Base-by-base conservation (phyloP, 2,888 invertebrate species). In the Cephalotes varians region DNA sequence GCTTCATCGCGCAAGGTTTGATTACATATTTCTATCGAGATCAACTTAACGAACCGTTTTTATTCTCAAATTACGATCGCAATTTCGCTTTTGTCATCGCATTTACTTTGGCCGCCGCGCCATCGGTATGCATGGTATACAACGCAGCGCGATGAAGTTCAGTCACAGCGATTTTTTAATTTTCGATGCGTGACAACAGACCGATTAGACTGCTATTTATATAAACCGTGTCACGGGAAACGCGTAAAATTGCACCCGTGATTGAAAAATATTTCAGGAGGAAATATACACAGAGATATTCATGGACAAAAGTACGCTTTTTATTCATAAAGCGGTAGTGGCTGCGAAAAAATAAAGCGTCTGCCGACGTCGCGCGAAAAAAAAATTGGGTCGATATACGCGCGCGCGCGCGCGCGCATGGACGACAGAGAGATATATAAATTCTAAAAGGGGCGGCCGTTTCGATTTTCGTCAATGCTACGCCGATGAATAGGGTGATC, bases 401-500 rank as follows among this genome's bases (percentile, higher is more conserved):
- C 60, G 44, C 31, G 37, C 34, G 15, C 73, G 15, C 18, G 44
- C 34, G 15, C 73, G 15, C 18, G 44, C 34, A 47, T 49, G 21
- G 12, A 34, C n/a, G 21, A 47, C 31, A 28, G 51, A n/a, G n/a
- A 69, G 74, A 76, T 67, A 69, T 54, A 84, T 77, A 85, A 85
- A 82, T 82, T 82, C 62, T 69, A 64, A 64, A 85, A 85, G 71
- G 62, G 77, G 60, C 82, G 73, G 37, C 71, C 60, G 60, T 83
- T 81, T 49, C 67, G 81, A 83, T 83, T 86, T 86, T 81, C 67
- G 67, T 72, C 85, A 83, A 83, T 81, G 76, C 76, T 65, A 72
- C 81, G 76, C 49, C 80, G 83, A 86, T 81, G 86, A 86, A 86
- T 76, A 76, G 65, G 60, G 56, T 64, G 85, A 86, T 86, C 83